phyloP scores from a whole-genome alignment of 2,113 vertebrate genomes.

The Platycercus adscitus region DNA sequence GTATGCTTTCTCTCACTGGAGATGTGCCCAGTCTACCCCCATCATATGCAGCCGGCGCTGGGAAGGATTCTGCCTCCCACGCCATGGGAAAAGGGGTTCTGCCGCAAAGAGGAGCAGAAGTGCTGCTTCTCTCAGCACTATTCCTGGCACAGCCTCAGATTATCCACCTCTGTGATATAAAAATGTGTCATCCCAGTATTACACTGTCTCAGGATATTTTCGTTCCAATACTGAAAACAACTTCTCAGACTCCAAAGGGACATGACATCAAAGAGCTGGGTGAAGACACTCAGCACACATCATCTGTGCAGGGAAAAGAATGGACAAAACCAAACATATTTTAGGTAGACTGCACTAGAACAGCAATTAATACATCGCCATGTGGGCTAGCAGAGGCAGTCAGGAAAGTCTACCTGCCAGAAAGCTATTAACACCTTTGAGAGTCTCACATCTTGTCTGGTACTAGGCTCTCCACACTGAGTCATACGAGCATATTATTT shows the following conservation, averaged over 20 bases:
- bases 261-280: neutral
- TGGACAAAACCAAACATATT: neutral
- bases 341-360: neutral
- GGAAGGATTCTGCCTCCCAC: neutral
- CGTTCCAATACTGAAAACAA: neutral
- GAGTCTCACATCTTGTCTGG: neutral
- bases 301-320: neutral
- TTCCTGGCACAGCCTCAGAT: neutral
- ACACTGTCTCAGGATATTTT: neutral
- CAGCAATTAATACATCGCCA: neutral
- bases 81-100: neutral
- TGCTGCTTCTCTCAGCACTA: neutral
- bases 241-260: neutral
- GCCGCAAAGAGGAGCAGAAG: neutral
- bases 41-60: accelerated
- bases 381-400: neutral
- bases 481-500: neutral
- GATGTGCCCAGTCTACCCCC: neutral
- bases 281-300: neutral
- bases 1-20: neutral
- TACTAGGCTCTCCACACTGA: neutral
- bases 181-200: neutral
- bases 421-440: neutral
- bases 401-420: neutral
- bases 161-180: neutral